phyloP scores from a whole-genome alignment of 2,797 vertebrate species.

The Mormyrus proboscirostris region DNA sequence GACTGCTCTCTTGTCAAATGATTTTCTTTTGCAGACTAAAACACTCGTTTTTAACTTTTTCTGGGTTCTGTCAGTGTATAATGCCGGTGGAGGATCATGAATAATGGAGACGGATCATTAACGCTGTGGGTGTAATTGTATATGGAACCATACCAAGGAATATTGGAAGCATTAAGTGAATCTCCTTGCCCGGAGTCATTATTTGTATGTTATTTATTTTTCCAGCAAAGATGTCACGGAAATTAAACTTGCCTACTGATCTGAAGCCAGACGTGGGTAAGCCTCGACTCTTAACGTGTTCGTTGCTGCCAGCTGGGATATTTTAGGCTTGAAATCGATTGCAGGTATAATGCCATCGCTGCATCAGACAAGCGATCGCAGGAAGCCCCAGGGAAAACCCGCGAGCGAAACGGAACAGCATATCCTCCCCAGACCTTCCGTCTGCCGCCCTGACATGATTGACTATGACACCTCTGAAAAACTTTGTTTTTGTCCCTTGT shows the following conservation, averaged over 20 bases:
- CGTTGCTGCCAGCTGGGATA: not conserved
- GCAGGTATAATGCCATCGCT: not conserved
- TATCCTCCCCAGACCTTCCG: not conserved
- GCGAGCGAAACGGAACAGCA: not conserved
- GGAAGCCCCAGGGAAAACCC: not conserved
- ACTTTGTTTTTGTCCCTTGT: not conserved
- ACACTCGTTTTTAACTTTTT: not conserved
- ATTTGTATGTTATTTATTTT: conserved; percentile 41
- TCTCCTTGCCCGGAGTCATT: not conserved
- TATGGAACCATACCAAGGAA: not conserved
- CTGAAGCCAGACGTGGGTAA: conserved; percentile 93
- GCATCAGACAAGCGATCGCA: not conserved
- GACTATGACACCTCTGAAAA: not conserved
- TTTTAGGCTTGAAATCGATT: not conserved
- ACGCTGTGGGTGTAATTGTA: not conserved
- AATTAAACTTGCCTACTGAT: conserved; percentile 91
- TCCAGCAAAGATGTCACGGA: conserved; percentile 98
- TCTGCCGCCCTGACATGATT: not conserved
- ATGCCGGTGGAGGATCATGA: not conserved
- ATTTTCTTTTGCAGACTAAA: not conserved
- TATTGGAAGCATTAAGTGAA: not conserved
- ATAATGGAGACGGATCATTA: not conserved
- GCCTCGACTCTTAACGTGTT: conserved; percentile 36
- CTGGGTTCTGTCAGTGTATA: not conserved
- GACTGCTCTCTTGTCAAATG: not conserved